These are phyloP conservation scores for Cygnus olor DNA, from an alignment of 2,797 vertebrate species.

Conservation along the genomic window DNA sequence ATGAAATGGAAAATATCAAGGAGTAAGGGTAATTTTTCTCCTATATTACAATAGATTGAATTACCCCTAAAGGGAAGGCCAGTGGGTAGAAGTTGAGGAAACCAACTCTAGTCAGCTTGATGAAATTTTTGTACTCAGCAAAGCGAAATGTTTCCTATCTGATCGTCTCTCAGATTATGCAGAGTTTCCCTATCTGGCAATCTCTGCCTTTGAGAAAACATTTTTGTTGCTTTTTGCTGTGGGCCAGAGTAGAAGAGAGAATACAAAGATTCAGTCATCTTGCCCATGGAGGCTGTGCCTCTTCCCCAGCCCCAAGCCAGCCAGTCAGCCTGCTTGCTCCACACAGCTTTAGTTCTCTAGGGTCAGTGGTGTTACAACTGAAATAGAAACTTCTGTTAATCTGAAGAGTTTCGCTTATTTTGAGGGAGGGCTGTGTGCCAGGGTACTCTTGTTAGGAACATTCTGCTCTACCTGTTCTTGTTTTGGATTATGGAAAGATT, in stretches of 20 bases:
- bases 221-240: not conserved
- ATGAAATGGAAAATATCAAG: not conserved
- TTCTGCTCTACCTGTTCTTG: slow-evolving; percentile 17
- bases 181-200: not conserved
- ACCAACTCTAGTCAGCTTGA: not conserved
- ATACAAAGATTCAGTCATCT: not conserved
- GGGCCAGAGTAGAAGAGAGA: not conserved
- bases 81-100: not conserved
- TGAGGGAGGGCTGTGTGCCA: not conserved
- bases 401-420: not conserved
- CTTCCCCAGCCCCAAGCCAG: accelerated
- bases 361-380: accelerated
- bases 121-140: not conserved
- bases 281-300: not conserved
- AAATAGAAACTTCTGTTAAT: not conserved
- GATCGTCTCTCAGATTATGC: not conserved
- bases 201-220: not conserved
- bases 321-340: not conserved
- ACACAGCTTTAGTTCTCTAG: not conserved
- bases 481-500: not conserved
- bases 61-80: not conserved
- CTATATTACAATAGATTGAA: not conserved
- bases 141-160: not conserved
- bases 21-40: not conserved
- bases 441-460: not conserved